These are phyloP conservation scores for Acomys russatus DNA, from an alignment of 2,797 vertebrate species.

Conservation along the genomic window DNA sequence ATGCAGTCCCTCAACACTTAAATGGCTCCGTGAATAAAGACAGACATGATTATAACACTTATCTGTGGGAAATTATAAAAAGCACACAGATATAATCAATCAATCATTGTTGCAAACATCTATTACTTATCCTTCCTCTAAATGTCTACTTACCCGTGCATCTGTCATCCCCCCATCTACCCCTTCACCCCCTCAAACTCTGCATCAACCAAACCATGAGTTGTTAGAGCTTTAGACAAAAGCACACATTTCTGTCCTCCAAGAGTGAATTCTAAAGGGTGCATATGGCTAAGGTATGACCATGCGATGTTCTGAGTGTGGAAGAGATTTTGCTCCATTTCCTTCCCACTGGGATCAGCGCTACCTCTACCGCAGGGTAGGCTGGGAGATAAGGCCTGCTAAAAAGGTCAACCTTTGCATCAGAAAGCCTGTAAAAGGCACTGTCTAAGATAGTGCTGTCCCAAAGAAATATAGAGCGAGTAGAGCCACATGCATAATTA, in stretches of 20 bases:
- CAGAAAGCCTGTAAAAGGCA: conserved; percentile 6
- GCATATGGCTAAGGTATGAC: not conserved
- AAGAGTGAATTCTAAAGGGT: not conserved
- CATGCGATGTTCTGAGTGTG: not conserved
- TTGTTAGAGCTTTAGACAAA: not conserved
- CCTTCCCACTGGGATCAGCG: not conserved
- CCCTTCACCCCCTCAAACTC: not conserved
- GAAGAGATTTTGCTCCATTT: not conserved
- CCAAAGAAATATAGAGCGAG: not conserved
- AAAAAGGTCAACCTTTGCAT: not conserved
- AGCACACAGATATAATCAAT: not conserved
- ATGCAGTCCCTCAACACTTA: not conserved
- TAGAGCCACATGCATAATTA: not conserved
- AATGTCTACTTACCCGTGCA: not conserved
- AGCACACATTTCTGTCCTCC: not conserved
- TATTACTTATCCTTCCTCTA: too few relatives aligned
- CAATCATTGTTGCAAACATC: not conserved
- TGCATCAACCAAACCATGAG: not conserved
- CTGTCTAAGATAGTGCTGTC: not conserved
- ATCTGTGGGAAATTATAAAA: not conserved
- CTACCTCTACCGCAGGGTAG: not conserved
- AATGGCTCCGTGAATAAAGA: not conserved
- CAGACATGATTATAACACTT: not conserved
- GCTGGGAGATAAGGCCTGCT: not conserved
- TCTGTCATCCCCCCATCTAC: too few relatives aligned